Conservation (phyloP, 2,888 invertebrate species). For the Kryphioiulus occultus region DNA sequence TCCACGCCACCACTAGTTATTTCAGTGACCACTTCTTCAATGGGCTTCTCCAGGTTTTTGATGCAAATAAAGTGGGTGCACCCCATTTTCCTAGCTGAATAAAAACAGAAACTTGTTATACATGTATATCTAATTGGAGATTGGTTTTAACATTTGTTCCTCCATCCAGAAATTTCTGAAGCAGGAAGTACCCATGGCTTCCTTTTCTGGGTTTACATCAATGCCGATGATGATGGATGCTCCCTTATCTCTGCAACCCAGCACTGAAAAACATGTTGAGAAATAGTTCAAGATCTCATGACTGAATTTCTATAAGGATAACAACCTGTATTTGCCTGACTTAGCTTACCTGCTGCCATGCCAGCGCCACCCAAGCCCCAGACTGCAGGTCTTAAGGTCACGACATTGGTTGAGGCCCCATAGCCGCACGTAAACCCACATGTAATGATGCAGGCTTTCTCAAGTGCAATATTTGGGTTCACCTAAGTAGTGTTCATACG, state of each 20-base stretch:
- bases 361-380: constrained; percentile 50
- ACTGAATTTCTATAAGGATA: background rate
- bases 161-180: no score
- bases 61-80: constrained; percentile 64
- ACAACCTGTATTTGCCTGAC: background rate
- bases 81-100: constrained; percentile 60
- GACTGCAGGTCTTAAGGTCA: background rate
- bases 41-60: constrained; percentile 60
- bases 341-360: constrained; percentile 22
- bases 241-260: constrained; percentile 44
- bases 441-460: constrained; percentile 47
- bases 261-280: background rate
- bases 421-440: constrained; percentile 46
- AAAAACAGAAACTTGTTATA: background rate
- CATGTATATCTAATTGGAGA: background rate
- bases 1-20: constrained; percentile 64
- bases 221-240: constrained; percentile 47
- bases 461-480: constrained; percentile 27
- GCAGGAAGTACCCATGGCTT: background rate
- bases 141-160: background rate
- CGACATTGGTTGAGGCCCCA: constrained; percentile 43
- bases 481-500: constrained; percentile 3
- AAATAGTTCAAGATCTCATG: background rate
- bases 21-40: constrained; percentile 62
- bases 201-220: constrained; percentile 46